These are phyloP conservation scores for Eleginops maclovinus DNA, from an alignment of 2,113 vertebrate species.

Conservation along the genomic window DNA sequence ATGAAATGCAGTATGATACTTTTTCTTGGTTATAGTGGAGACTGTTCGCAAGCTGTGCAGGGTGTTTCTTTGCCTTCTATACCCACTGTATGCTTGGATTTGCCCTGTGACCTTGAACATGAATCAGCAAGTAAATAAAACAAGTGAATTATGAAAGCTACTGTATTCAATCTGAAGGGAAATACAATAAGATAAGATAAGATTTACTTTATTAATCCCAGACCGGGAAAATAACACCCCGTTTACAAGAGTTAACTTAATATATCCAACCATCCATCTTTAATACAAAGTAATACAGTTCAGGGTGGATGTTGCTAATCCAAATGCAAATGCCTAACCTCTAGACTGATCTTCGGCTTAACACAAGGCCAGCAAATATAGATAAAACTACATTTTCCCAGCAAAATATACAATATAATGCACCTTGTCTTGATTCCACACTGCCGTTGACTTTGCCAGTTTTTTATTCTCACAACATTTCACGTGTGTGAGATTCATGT, in stretches of 20 bases:
- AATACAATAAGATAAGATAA: no score
- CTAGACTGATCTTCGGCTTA: neutral
- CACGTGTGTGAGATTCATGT: constrained; percentile 13
- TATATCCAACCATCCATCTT: constrained; percentile 34
- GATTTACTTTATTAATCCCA: no score
- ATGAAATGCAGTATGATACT: constrained; percentile 25
- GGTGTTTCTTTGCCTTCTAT: constrained; percentile 30
- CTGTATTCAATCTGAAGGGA: neutral
- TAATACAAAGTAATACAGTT: constrained; percentile 20
- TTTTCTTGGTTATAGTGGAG: constrained; percentile 12
- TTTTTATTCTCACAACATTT: constrained; percentile 35
- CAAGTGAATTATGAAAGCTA: constrained; percentile 31
- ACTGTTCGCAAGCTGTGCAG: neutral
- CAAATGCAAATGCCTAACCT: constrained; percentile 1
- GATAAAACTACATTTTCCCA: neutral
- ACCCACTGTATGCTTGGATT: constrained; percentile 10
- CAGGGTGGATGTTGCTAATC: neutral
- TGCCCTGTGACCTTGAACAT: constrained; percentile 47
- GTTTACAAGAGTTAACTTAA: constrained; percentile 6
- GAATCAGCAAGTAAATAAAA: constrained; percentile 33
- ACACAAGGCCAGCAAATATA: constrained; percentile 6
- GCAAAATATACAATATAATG: constrained; percentile 8
- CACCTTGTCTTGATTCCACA: constrained; percentile 2
- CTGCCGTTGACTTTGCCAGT: constrained; percentile 31
- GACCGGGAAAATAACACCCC: constrained; percentile 23